Evolutionary conservation across 2,888 invertebrate species (phyloP).

Genomic region (Drosophila neotestacea): DNA sequence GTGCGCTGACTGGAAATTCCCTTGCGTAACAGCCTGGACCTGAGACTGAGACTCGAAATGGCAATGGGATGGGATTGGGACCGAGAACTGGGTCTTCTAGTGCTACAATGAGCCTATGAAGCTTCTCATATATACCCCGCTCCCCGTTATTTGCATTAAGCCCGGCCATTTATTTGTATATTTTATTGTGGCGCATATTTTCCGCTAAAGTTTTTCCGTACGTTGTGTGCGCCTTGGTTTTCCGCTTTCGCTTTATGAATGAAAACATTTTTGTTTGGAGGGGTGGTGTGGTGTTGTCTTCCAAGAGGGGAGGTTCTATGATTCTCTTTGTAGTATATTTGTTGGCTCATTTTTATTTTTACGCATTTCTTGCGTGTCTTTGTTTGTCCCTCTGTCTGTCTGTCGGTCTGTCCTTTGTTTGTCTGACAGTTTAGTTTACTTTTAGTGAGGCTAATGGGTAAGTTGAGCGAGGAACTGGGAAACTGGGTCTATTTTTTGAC

Average conservation of each 20-base stretch:
- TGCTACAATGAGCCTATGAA: conserved; percentile 17
- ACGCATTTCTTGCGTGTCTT: conserved; percentile 77
- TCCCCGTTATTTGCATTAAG: conserved; percentile 71
- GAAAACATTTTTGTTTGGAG: conserved; percentile 55
- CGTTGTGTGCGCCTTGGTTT: conserved; percentile 29
- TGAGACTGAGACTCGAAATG: conserved; percentile 10
- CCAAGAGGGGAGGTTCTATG: conserved; percentile 42
- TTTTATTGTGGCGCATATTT: conserved; percentile 77
- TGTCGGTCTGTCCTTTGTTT: conserved; percentile 27
- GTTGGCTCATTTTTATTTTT: conserved; percentile 75
- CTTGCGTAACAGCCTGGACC: conserved; percentile 39
- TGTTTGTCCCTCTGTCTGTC: conserved; percentile 14
- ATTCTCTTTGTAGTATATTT: conserved; percentile 40
- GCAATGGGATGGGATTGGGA: conserved; percentile 8
- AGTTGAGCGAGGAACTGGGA: background rate
- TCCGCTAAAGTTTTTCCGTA: conserved; percentile 71
- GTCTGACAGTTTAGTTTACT: conserved; percentile 60
- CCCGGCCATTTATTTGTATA: conserved; percentile 75
- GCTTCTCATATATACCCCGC: conserved; percentile 3
- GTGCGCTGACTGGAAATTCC: conserved; percentile 64
- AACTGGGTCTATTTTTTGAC: conserved; percentile 52
- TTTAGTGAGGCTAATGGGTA: conserved; percentile 52
- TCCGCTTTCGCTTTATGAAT: conserved; percentile 64
- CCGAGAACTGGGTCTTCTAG: conserved; percentile 11
- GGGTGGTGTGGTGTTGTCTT: background rate